These are phyloP conservation scores for Colistium nudipinnis DNA, from an alignment of 2,113 vertebrate genomes.

Conservation along the genomic window DNA sequence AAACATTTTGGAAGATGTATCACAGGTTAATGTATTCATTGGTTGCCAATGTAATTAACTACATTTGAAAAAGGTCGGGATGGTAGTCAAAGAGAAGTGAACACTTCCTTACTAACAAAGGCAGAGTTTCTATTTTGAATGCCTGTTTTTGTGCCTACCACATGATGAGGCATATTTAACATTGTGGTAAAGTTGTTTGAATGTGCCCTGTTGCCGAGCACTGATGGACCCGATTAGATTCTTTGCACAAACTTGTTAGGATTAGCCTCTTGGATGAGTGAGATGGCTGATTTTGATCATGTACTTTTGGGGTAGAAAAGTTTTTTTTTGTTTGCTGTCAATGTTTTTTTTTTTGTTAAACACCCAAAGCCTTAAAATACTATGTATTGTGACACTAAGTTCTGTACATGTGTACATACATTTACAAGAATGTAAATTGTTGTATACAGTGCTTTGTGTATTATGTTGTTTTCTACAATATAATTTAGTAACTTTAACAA, in stretches of 20 bases:
- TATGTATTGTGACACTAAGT: constrained; percentile 85
- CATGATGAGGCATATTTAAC: constrained; percentile 61
- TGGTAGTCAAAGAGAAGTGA: constrained; percentile 41
- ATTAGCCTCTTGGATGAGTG: constrained; percentile 71
- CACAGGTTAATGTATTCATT: constrained; percentile 30
- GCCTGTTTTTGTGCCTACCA: constrained; percentile 53
- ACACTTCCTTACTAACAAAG: constrained; percentile 47
- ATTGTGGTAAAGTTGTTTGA: constrained; percentile 75
- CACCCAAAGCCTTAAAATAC: constrained; percentile 85
- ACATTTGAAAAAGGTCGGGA: constrained; percentile 30
- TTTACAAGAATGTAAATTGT: constrained; percentile 82
- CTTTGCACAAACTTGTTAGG: constrained; percentile 83
- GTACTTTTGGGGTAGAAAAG: constrained; percentile 71
- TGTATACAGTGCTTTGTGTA: constrained; percentile 78
- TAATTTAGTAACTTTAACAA: constrained; percentile 69
- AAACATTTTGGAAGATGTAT: constrained; percentile 35
- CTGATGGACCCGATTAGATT: constrained; percentile 79
- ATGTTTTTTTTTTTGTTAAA: constrained; percentile 56
- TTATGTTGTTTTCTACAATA: constrained; percentile 79
- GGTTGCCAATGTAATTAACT: constrained; percentile 39
- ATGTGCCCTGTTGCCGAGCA: constrained; percentile 74
- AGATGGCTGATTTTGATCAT: constrained; percentile 73
- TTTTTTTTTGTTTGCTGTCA: constrained; percentile 28
- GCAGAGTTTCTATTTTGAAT: constrained; percentile 52
- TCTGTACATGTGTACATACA: constrained; percentile 81